Percentiles rank a stretch among this genome's conserved stretches.
Conservation (phyloP, 2,113 vertebrate species). For the Pseudorasbora parva region DNA sequence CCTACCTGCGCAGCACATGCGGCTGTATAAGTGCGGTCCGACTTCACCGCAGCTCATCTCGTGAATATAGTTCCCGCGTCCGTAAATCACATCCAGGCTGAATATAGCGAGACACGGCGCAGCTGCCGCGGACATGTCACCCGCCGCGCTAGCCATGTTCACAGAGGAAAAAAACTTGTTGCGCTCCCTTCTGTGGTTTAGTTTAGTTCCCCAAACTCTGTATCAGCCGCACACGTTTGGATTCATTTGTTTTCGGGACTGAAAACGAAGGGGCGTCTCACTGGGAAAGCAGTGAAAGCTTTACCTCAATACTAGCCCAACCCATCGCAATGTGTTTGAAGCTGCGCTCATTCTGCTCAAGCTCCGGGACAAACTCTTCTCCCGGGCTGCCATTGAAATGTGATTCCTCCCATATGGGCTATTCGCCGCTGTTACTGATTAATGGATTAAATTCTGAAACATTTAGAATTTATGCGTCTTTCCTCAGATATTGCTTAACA, state of each 20-base stretch:
- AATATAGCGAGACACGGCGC: conserved; percentile 49
- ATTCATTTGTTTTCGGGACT: conserved; percentile 46
- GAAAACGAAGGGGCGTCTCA: conserved; percentile 58
- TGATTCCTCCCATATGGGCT: conserved; percentile 49
- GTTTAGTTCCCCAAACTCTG: conserved; percentile 34
- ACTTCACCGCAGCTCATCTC: conserved; percentile 75
- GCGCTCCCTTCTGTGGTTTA: conserved; percentile 1
- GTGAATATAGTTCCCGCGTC: conserved; percentile 71
- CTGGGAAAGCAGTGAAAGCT: conserved; percentile 48
- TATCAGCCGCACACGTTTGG: conserved; percentile 12
- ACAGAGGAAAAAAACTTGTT: neutral
- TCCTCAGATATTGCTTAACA: neutral
- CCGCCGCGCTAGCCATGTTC: conserved; percentile 66
- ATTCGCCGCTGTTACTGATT: conserved; percentile 42
- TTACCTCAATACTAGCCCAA: conserved; percentile 60
- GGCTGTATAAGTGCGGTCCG: conserved; percentile 73
- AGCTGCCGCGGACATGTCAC: conserved; percentile 48
- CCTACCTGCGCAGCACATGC: conserved; percentile 80
- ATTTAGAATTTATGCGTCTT: neutral
- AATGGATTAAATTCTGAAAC: neutral
- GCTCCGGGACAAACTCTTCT: conserved; percentile 31
- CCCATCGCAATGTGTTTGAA: conserved; percentile 61
- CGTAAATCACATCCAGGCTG: conserved; percentile 54
- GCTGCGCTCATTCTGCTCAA: conserved; percentile 27
- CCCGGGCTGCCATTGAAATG: conserved; percentile 45